These are phyloP conservation scores for Cydia strobilella DNA, from an alignment of 1,140 invertebrate genomes.

Conservation along the genomic window DNA sequence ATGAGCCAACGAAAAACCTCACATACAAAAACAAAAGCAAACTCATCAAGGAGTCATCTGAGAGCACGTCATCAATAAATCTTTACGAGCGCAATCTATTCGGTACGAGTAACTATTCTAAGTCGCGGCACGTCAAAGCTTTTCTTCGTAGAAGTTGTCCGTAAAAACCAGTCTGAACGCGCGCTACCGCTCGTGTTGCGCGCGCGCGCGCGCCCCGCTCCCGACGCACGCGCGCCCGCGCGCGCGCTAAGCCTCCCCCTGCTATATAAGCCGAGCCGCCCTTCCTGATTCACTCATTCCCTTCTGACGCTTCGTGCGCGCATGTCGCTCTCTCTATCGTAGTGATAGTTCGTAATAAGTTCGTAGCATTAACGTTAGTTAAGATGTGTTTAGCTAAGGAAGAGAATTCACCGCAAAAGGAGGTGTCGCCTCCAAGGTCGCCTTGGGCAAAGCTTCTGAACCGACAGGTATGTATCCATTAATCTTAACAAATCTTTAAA, in stretches of 20 bases:
- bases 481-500: neutral
- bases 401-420: slow-evolving; percentile 65
- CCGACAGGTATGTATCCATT: slow-evolving; percentile 61
- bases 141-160: slow-evolving; percentile 69
- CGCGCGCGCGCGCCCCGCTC: slow-evolving; percentile 68
- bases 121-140: slow-evolving; percentile 74
- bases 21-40: slow-evolving; percentile 25
- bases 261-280: slow-evolving; percentile 68
- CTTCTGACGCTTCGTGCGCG: slow-evolving; percentile 63
- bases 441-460: slow-evolving; percentile 77
- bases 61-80: slow-evolving; percentile 52
- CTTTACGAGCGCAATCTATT: slow-evolving; percentile 54
- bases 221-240: slow-evolving; percentile 63
- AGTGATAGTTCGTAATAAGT: slow-evolving; percentile 58
- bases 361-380: slow-evolving; percentile 52
- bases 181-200: slow-evolving; percentile 74
- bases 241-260: slow-evolving; percentile 42
- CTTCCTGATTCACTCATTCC: slow-evolving; percentile 75
- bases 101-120: slow-evolving; percentile 52
- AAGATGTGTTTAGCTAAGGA: slow-evolving; percentile 77
- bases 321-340: slow-evolving; percentile 61
- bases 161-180: slow-evolving; percentile 70
- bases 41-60: slow-evolving; percentile 18
- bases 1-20: slow-evolving; percentile 8
- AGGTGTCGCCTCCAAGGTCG: slow-evolving; percentile 67